Base-by-base conservation (phyloP, 2,113 vertebrate species). In the Leptodactylus fuscus region DNA sequence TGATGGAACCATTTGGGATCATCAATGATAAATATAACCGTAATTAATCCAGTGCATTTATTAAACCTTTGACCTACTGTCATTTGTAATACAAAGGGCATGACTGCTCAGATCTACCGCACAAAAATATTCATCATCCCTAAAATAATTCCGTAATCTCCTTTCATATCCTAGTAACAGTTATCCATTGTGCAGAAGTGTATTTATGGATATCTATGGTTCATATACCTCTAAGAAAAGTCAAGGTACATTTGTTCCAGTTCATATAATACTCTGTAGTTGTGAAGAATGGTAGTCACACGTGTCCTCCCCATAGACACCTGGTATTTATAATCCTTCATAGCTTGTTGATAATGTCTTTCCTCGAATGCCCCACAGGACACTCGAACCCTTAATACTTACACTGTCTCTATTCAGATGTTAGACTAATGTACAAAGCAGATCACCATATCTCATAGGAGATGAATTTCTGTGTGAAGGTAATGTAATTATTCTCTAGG, bases 321-420 rank as follows among this genome's bases (percentile, higher is more conserved):
- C 27, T n/a, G 16, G 38, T 34, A 41, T 84, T n/a, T 65, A 67
- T 62, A 48, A 75, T 75, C 55, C 70, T 74, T 44, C 81, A 46
- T 46, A 46, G 55, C 58, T 36, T 22, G 46, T 11, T 76, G 82
- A 83, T 70, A 32, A 58, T 60, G 15, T 62, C 53, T 60, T 60
- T 83, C 24, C 16, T 65, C 1, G 8, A 76, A 62, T 76, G 82
- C 18, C 38, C 53, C 27, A 49, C 9, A 76, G 82, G 53, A 60
- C 67, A 36, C 34, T n/a, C 48, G 41, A 84, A 20, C 7, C 27
- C 38, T 53, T 76, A 46, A 48, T 32, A 9, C 53, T 48, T 12
- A 83, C 71, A 76, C 82, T 83, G 71, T 58, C 10, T 44, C 71
- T 76, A 75, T 76, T 84, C 55, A 84, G 18, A 36, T 12, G 48